Percentiles rank a stretch among this genome's conserved stretches.
Conservation (phyloP, 2,113 vertebrate species). For the Madoqua kirkii region DNA sequence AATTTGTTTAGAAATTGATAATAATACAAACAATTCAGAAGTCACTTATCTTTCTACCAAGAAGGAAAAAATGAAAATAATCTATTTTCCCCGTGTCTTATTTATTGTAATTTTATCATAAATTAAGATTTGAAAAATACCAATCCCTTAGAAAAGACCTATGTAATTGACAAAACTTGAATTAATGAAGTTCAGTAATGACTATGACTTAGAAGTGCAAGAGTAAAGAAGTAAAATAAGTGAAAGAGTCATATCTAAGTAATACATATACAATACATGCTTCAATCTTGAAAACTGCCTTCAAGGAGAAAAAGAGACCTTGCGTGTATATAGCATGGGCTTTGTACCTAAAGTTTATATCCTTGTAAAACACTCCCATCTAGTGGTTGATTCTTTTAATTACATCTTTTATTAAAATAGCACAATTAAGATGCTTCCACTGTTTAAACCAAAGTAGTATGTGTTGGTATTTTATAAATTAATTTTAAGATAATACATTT, state of each 20-base stretch:
- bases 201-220: not conserved
- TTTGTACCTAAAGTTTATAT: not conserved
- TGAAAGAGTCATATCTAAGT: not conserved
- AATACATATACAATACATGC: not conserved
- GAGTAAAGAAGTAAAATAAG: not conserved
- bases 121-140: not conserved
- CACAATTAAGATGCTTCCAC: not conserved
- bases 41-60: not conserved
- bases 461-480: not conserved
- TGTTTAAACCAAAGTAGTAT: not conserved
- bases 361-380: constrained; percentile 53
- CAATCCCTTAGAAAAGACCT: not conserved
- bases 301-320: not conserved
- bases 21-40: not conserved
- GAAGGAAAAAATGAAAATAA: not conserved
- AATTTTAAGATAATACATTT: not conserved
- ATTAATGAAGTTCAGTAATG: not conserved
- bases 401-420: not conserved
- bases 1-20: not conserved
- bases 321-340: fast-evolving
- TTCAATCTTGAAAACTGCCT: not conserved
- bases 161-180: not conserved
- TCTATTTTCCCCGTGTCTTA: not conserved
- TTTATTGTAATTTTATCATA: not conserved
- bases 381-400: constrained; percentile 35